These are phyloP conservation scores for Manis javanica DNA, from an alignment of 2,797 vertebrate genomes.

Conservation along the genomic window DNA sequence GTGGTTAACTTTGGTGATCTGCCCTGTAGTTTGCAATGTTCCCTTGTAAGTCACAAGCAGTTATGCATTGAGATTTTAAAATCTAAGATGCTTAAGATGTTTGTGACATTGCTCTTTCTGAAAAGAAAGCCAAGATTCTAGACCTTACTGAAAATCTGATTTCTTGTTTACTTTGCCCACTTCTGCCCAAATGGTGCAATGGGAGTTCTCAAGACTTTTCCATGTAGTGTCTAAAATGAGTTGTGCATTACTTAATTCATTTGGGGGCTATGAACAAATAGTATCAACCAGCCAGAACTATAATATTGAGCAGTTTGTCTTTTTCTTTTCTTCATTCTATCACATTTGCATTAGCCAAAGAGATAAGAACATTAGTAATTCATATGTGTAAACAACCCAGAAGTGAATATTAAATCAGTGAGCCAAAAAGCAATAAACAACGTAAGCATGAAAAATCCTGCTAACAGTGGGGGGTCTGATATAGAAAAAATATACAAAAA, in stretches of 20 bases:
- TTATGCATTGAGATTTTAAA: constrained; percentile 53
- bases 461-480: constrained; percentile 66
- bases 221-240: neutral
- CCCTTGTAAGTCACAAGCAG: constrained; percentile 4
- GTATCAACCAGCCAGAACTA: constrained; percentile 38
- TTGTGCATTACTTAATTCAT: constrained; percentile 33
- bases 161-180: constrained; percentile 43
- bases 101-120: constrained; percentile 45
- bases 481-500: constrained; percentile 73
- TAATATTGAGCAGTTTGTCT: constrained; percentile 56
- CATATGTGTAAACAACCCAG: constrained; percentile 68
- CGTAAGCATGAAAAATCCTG: constrained; percentile 71
- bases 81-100: constrained; percentile 36
- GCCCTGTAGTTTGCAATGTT: neutral
- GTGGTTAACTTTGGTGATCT: neutral
- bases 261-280: constrained; percentile 51
- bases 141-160: constrained; percentile 15
- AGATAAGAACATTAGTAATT: constrained; percentile 72
- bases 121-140: constrained; percentile 49
- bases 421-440: constrained; percentile 79
- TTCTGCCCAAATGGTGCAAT: constrained; percentile 33
- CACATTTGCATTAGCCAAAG: constrained; percentile 80
- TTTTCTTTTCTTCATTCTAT: constrained; percentile 69
- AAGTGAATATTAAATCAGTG: constrained; percentile 71
- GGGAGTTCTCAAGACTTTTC: constrained; percentile 30